Conservation (phyloP, 2,888 invertebrate genomes). For the Erebia epiphron region DNA sequence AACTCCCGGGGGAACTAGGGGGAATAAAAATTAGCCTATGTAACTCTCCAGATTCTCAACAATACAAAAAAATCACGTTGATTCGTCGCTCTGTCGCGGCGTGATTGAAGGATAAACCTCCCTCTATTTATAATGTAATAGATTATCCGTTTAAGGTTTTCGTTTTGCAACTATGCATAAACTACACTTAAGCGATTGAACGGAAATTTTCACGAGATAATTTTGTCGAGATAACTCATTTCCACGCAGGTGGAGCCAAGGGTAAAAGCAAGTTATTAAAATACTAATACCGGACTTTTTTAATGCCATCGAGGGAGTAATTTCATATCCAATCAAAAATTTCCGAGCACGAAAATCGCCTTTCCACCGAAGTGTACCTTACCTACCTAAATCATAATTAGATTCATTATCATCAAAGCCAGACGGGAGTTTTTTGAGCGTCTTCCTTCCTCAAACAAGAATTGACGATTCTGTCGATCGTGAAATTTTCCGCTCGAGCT, state of each 20-base stretch:
- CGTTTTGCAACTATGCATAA: no score
- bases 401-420: conserved; percentile 29
- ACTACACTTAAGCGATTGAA: no score
- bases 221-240: no score
- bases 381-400: conserved; percentile 21
- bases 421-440: conserved; percentile 28
- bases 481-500: conserved; percentile 39
- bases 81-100: no score
- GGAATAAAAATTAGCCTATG: not conserved
- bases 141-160: no score
- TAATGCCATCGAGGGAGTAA: not conserved
- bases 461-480: conserved; percentile 39
- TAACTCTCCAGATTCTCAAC: no score
- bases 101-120: no score
- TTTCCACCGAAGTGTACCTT: conserved; percentile 3
- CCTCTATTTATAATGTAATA: no score
- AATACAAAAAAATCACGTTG: no score
- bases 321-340: conserved; percentile 7
- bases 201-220: no score
- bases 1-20: not conserved
- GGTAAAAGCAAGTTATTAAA: not conserved
- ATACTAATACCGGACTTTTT: not conserved
- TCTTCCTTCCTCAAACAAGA: conserved; percentile 32
- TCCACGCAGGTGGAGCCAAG: not conserved
- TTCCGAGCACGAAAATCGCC: conserved; percentile 35